Evolutionary conservation across 2,113 vertebrate species (phyloP).

Genomic region (Phocoena sinus): DNA sequence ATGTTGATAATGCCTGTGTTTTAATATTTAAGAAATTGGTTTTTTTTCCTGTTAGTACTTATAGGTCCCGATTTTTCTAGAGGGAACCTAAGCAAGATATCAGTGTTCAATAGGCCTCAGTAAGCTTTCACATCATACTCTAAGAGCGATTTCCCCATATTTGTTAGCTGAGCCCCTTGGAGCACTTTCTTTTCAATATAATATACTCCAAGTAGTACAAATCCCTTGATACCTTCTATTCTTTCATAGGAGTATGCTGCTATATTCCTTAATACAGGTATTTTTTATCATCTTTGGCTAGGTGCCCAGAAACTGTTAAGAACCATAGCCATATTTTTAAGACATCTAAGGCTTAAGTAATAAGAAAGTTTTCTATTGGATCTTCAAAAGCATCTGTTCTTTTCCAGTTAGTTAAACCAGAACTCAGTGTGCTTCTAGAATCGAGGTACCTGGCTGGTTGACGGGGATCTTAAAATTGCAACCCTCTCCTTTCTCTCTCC

Average conservation of each 20-base stretch:
- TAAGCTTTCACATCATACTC: neutral
- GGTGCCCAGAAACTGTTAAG: neutral
- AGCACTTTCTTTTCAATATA: neutral
- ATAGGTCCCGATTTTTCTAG: neutral
- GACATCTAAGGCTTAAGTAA: neutral
- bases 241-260: neutral
- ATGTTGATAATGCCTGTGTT: neutral
- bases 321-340: neutral
- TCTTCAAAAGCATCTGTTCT: neutral
- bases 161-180: neutral
- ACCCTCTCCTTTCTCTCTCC: neutral
- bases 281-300: neutral
- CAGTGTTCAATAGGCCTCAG: neutral
- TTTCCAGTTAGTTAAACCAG: slow-evolving; percentile 21
- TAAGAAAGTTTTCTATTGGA: slow-evolving; percentile 11
- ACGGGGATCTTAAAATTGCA: neutral
- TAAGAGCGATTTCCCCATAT: neutral
- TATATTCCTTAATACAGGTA: neutral
- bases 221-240: neutral
- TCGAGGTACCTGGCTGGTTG: neutral
- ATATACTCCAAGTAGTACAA: neutral
- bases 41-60: neutral
- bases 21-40: neutral
- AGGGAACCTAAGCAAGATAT: neutral
- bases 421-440: neutral